Evolutionary conservation across 2,797 vertebrate species (phyloP), one percentile per base, ranked within the genome.

Genomic region (Eulemur albifrons): DNA sequence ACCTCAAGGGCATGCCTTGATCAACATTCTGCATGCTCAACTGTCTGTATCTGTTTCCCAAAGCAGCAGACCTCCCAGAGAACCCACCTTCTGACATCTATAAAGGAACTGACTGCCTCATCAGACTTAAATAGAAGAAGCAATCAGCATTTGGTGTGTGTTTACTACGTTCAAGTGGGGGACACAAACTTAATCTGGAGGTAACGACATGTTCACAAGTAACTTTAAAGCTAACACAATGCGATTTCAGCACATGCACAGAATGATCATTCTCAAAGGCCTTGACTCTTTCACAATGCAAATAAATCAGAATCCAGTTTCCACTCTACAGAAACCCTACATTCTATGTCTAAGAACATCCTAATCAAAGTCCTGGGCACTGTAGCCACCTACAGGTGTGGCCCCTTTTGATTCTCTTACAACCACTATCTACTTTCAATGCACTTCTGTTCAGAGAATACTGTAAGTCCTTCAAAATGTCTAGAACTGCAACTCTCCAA

Each of bases 371-470:
- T 25, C 54, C 21, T 2, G 32, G 69, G 35, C 13, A 15, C 40
- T 0, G 0, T 0, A 5, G 35, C 7, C 35, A 59, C 65, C 25
- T 30, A 13, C 32, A 27, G 4, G 5, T 25, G 3, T 3, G 4
- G 17, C 50, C 32, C 14, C 13, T 27, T 35, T 7, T 35, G 48
- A 57, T 18, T 18, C 30, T 67, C 84, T 35, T 5, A 50, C 5
- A 32, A 35, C 14, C n/a, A 25, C 48, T 10, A 12, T 4, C 17
- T 77, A 65, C 48, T 30, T 25, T 59, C 27, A 9, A 18, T 40
- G 38, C 15, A 35, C 79, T 43, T 81, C 35, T 76, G 61, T 61
- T 35, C 75, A n/a, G 72, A 13, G 63, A 83, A 67, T 21, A 67
- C 48, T 40, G 20, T 32, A 70, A 54, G 35, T 7, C 35, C 52